Base-by-base conservation (phyloP, 2,797 vertebrate genomes). In the Diglossa cyanea region DNA sequence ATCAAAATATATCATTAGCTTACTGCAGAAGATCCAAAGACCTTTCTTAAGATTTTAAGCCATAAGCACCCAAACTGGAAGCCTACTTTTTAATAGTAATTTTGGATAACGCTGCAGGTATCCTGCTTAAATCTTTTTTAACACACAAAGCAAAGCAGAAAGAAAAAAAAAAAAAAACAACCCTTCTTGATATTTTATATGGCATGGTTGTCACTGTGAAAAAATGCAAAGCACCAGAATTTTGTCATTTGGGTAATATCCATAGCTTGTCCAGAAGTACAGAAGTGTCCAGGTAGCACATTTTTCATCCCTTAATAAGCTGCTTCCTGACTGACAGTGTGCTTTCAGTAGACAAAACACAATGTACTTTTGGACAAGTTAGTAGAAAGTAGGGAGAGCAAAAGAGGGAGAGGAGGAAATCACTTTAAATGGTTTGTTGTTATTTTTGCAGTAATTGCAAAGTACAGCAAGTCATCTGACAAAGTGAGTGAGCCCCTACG, bases 391-490 rank as follows among this genome's bases (percentile, higher is more conserved):
- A 75, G 68, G 23, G 26, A 66, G 42, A 77, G 57, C 45, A 16
- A 74, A 83, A n/a, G 57, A 85, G 45, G 7, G 42, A 93, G 62
- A 86, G 31, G 15, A 88, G 37, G 76, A 95, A 94, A 94, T 48
- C 13, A 28, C 94, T 96, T 88, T 76, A 95, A 88, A 96, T 95
- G 78, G 91, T 93, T 93, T 86, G 90, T 66, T 96, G 91, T 95
- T 96, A 95, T 96, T 96, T 96, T 96, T 95, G 90, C 85, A 80
- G 94, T 93, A 95, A 95, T 94, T 95, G 90, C 88, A 88, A 95
- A 95, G 93, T 90, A 88, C 90, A 72, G 54, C 92, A 78, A 93
- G 95, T 96, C 96, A 95, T 90, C 95, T 96, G 96, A 96, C 94
- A 95, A 86, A 95, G 85, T 60, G 79, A 94, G 75, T 7, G 42